Evolutionary conservation across 2,113 vertebrate species (phyloP), one percentile per base, ranked within the genome.

Genomic region (Tupaia tana): DNA sequence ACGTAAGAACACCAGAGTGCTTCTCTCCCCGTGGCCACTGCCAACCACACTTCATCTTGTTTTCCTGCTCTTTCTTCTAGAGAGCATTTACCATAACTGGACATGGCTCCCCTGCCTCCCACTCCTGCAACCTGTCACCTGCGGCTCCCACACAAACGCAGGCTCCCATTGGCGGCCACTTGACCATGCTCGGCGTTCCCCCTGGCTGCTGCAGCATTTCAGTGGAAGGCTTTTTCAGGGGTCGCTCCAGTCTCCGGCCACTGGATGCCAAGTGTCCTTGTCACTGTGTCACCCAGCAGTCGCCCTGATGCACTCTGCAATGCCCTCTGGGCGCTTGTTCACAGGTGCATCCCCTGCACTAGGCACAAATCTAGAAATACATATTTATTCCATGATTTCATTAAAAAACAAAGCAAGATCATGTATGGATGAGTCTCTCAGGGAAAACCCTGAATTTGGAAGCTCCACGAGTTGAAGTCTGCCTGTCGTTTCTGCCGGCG

Each of bases 1-100:
- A 15, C 19, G n/a, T 7, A 15, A 9, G n/a, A 64, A 79, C 3
- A 7, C 0, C 0, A 61, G 14, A 0, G 3, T 10, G 9, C 8
- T 12, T 24, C 73, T 63, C 54, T 79, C 61, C 67, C 34, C 25
- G 43, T 64, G 34, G 54, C 25, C 20, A 27, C 52, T 6, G 52
- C 78, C 14, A 78, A 12, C 20, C 34, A 59, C 25, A 25, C 6
- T 63, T 71, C 71, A 29, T 86, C 67, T 88, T 63, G 52, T 86
- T 43, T 58, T 24, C 34, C 69, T 8, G 12, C 19, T 92, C 69
- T 73, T 11, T 82, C 92, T 79, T 79, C 54, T 79, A 74, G 2
- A 85, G 52, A 74, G 20, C 9, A 43, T 34, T 66, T 59, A 7
- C 24, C 16, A 22, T 3, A n/a, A 3, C 52, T 10, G 1, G 71